Base-by-base conservation (phyloP, 2,888 invertebrate species). In the Folsomia candida region DNA sequence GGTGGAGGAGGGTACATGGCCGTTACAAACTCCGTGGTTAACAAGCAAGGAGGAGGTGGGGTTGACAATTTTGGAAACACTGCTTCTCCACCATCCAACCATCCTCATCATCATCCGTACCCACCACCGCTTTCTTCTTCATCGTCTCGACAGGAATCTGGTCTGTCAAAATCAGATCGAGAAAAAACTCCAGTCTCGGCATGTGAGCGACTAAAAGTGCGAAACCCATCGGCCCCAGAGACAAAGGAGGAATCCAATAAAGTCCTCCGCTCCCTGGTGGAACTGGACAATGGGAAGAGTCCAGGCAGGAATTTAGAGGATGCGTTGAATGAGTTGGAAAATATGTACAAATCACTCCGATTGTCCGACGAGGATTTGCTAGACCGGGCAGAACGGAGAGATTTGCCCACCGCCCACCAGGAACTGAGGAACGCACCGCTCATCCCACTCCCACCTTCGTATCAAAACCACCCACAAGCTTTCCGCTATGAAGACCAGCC, bases 251-350 rank as follows among this genome's bases (percentile, higher is more conserved):
- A 70, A 58, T 9, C 57, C 14, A 57, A 28, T 58, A 66, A 62
- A 69, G 70, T 71, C 67, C 68, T 70, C 18, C 66, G 74, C 58
- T 69, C 71, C 60, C 67, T 74, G 67, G 70, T 75, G 61, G 76
- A 73, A 66, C 66, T 72, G 51, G 69, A 73, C 51, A 77, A 69
- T 66, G 71, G 70, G 26, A 79, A 76, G 75, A 76, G 72, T 58
- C 75, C 77, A 6, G 78, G 78, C 54, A 78, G 73, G 66, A 93
- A 93, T 83, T 85, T 93, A 51, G 93, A 93, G 81, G 93, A 94
- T 81, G 94, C 94, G 67, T 86, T 95, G 26, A 90, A 90, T 80
- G 95, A 95, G 83, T 83, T 95, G 68, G 94, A 95, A 85, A 14
- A 9, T 14, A 62, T 62, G 62, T 92, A 93, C 82, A 91, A 93